A percentile compares a stretch with the other conserved stretches of the same genome.
These are phyloP conservation scores for Pseudeuparius sepicola DNA, from an alignment of 2,888 invertebrate species.

Conservation along the genomic window DNA sequence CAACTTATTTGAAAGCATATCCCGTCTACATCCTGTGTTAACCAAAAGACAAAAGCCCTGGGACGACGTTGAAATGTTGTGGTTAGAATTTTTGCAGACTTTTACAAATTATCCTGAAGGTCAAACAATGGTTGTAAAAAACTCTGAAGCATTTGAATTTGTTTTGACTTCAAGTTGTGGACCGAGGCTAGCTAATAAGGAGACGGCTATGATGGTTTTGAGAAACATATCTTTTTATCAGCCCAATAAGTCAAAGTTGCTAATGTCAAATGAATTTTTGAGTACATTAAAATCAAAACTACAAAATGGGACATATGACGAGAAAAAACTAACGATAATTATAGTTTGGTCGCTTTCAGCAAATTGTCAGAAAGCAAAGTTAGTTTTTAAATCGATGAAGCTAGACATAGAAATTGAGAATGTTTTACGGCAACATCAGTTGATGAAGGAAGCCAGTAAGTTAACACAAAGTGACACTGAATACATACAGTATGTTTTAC, in stretches of 20 bases:
- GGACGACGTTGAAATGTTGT: slow-evolving; percentile 44
- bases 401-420: slow-evolving; percentile 41
- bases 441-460: slow-evolving; percentile 29
- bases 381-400: slow-evolving; percentile 43
- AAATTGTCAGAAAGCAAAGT: slow-evolving; percentile 59
- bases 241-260: slow-evolving; percentile 43
- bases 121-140: slow-evolving; percentile 43
- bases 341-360: slow-evolving; percentile 59
- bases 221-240: slow-evolving; percentile 47
- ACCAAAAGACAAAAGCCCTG: slow-evolving; percentile 45
- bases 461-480: slow-evolving; percentile 30
- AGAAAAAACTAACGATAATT: slow-evolving; percentile 41
- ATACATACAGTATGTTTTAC: slow-evolving; percentile 32
- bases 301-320: slow-evolving; percentile 36
- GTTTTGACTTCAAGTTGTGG: slow-evolving; percentile 32
- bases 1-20: slow-evolving; percentile 40
- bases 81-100: slow-evolving; percentile 43
- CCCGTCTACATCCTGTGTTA: slow-evolving; percentile 43
- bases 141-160: slow-evolving; percentile 35
- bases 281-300: slow-evolving; percentile 40
- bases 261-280: slow-evolving; percentile 44
- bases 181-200: slow-evolving; percentile 30
- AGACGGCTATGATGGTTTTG: slow-evolving; percentile 41
- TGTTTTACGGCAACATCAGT: slow-evolving; percentile 38
- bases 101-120: slow-evolving; percentile 47